Evolutionary conservation across 2,797 vertebrate genomes (phyloP).

Genomic region (Tolypeutes matacus): DNA sequence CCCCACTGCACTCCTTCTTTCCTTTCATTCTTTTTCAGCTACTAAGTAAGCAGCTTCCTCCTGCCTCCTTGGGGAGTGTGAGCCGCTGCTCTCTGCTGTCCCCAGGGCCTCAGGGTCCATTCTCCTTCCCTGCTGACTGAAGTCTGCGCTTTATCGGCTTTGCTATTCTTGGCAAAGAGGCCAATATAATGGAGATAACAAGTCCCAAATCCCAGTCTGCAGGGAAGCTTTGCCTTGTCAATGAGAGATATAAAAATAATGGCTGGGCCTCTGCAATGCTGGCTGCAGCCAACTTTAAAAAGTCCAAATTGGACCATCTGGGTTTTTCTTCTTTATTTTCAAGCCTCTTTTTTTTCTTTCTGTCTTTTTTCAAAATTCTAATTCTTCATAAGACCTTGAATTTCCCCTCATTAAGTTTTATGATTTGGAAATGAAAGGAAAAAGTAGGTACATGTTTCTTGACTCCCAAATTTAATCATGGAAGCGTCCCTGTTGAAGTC

Average conservation of each 20-base stretch:
- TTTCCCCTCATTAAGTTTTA: constrained; percentile 81
- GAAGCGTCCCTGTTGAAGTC: constrained; percentile 64
- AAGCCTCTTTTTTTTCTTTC: background rate
- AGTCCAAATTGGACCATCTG: constrained; percentile 70
- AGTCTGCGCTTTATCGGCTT: constrained; percentile 63
- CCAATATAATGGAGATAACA: constrained; percentile 86
- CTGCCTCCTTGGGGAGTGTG: background rate
- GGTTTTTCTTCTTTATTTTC: constrained; percentile 75
- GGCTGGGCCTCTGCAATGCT: constrained; percentile 60
- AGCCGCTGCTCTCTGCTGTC: constrained; percentile 44
- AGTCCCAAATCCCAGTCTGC: constrained; percentile 79
- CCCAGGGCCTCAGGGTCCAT: constrained; percentile 74
- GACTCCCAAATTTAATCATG: constrained; percentile 75
- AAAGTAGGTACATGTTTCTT: constrained; percentile 76
- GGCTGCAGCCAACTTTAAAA: constrained; percentile 81
- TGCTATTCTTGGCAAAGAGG: constrained; percentile 81
- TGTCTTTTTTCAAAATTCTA: background rate
- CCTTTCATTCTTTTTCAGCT: constrained; percentile 12
- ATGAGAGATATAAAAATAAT: constrained; percentile 86
- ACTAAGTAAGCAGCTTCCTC: constrained; percentile 47
- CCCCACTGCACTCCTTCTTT: background rate
- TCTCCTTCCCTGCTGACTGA: constrained; percentile 75
- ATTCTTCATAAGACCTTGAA: constrained; percentile 72
- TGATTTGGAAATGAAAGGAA: constrained; percentile 74
- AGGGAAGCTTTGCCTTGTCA: constrained; percentile 83